Conservation (phyloP, 2,888 invertebrate species). For the Diarsia brunnea region DNA sequence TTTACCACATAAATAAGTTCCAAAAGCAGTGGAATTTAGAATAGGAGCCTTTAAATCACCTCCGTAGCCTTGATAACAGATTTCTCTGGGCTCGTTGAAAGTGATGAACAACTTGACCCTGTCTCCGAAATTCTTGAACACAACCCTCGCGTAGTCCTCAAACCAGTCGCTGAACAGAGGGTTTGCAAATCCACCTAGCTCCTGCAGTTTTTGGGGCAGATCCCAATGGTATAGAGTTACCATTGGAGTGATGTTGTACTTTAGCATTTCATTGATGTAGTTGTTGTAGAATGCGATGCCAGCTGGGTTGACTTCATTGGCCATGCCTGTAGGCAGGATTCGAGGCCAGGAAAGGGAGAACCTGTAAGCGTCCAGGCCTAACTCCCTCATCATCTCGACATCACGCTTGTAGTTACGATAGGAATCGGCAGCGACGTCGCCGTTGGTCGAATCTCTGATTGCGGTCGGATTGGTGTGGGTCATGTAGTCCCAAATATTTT, state of each 20-base stretch:
- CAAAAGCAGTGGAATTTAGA: slow-evolving; percentile 81
- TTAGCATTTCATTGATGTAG: slow-evolving; percentile 91
- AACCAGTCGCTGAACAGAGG: slow-evolving; percentile 84
- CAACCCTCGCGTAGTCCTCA: slow-evolving; percentile 85
- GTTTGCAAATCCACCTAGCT: slow-evolving; percentile 74
- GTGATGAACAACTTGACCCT: slow-evolving; percentile 76
- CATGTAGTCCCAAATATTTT: slow-evolving; percentile 76
- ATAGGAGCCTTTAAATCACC: slow-evolving; percentile 73
- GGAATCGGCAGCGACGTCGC: slow-evolving; percentile 90
- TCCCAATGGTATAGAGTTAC: slow-evolving; percentile 90
- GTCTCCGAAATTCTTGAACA: slow-evolving; percentile 84
- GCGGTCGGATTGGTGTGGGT: slow-evolving; percentile 72
- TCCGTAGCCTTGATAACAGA: slow-evolving; percentile 86
- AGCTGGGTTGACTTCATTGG: slow-evolving; percentile 87
- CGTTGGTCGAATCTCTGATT: slow-evolving; percentile 82
- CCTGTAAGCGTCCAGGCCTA: slow-evolving; percentile 86
- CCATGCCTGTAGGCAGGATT: slow-evolving; percentile 90
- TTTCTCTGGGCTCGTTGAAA: slow-evolving; percentile 87
- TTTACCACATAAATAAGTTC: slow-evolving; percentile 86
- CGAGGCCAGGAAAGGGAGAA: slow-evolving; percentile 92
- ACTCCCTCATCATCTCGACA: slow-evolving; percentile 82
- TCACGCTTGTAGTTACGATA: slow-evolving; percentile 91
- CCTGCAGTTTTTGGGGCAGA: slow-evolving; percentile 79
- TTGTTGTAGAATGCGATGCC: slow-evolving; percentile 92
- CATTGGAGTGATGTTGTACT: slow-evolving; percentile 91